Base-by-base conservation (phyloP, 2,113 vertebrate genomes). In the Ascaphus truei region DNA sequence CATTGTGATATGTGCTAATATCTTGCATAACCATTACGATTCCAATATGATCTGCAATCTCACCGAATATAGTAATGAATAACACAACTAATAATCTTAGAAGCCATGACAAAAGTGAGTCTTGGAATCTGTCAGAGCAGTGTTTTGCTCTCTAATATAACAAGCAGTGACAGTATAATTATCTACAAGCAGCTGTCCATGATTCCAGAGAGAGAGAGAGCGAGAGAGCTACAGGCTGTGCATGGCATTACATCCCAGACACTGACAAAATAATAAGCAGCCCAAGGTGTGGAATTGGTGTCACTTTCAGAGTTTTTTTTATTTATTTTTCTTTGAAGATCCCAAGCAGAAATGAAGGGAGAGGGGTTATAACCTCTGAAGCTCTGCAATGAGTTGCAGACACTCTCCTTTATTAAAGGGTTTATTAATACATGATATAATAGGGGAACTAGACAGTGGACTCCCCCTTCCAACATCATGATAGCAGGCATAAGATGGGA, bases 131-230 rank as follows among this genome's bases (percentile, higher is more conserved):
- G 94, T 96, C 94, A 95, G 62, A 75, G 74, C 75, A 85, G 88
- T 84, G 75, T 91, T 94, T 89, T 77, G 80, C 88, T 85, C 85
- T 86, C 87, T 86, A 91, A 91, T 81, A 89, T 96, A 96, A 96
- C 93, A 83, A 93, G 94, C 93, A 89, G 83, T 95, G 96, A 98
- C 96, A 98, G 93, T 88, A 95, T 98, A 96, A 98, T 98, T 98
- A 98, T 92, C 92, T 90, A 91, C 89, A 89, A 93, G 95, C 96
- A 97, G 94, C 95, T 99, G 96, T 94, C 94, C 91, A 87, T 85
- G 88, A 90, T 89, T 90, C 90, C 89, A 75, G 84, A 74, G 92
- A 91, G 89, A 83, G 79, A 83, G 85, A 37, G 60, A 72, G 85
- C 31, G 60, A 72, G 73, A 78, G 76, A 88, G 85, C 85, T 84